Conservation (phyloP, 1,140 invertebrate genomes). For the Trissolcus basalis region DNA sequence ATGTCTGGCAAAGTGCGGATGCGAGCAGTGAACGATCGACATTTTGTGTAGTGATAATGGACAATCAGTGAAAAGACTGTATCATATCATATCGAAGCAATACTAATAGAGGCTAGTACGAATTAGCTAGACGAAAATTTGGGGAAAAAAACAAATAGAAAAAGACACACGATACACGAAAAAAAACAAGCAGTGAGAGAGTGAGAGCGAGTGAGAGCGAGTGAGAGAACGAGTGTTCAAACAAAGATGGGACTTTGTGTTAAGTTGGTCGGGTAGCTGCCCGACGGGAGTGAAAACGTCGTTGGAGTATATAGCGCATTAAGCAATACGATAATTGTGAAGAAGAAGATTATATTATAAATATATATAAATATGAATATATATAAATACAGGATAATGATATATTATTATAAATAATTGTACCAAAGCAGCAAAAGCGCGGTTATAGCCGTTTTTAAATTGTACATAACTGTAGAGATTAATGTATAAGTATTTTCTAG, state of each 20-base stretch:
- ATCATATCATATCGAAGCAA: slow-evolving; percentile 75
- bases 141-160: slow-evolving; percentile 3
- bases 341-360: slow-evolving; percentile 47
- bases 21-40: slow-evolving; percentile 52
- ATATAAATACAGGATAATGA: slow-evolving; percentile 52
- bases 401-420: slow-evolving; percentile 60
- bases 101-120: slow-evolving; percentile 67
- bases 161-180: slow-evolving; percentile 11
- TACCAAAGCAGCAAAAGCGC: slow-evolving; percentile 55
- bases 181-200: slow-evolving; percentile 7
- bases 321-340: slow-evolving; percentile 60
- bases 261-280: neutral
- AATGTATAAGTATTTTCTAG: slow-evolving; percentile 73
- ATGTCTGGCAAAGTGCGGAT: slow-evolving; percentile 65
- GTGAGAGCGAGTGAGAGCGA: slow-evolving; percentile 1
- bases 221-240: neutral
- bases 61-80: slow-evolving; percentile 78
- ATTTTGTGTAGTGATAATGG: slow-evolving; percentile 73
- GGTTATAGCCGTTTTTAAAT: slow-evolving; percentile 70
- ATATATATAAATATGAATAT: slow-evolving; percentile 31
- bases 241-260: slow-evolving; percentile 40
- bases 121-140: slow-evolving; percentile 40
- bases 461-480: slow-evolving; percentile 72
- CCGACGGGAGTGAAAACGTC: slow-evolving; percentile 18
- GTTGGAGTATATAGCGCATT: slow-evolving; percentile 38